Evolutionary conservation across 1,140 invertebrate genomes (phyloP).

Genomic region (Anastrepha obliqua): DNA sequence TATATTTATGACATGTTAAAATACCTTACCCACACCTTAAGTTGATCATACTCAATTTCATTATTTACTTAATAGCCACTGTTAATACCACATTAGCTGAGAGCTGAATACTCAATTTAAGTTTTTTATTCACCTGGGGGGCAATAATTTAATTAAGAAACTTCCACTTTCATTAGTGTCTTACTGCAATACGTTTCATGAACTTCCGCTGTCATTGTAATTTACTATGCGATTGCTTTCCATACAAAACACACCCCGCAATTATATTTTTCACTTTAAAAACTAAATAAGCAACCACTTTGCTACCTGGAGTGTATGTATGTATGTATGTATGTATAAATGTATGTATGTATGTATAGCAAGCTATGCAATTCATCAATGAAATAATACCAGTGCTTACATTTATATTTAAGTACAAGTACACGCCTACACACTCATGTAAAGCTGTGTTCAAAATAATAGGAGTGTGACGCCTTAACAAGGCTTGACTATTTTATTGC

Average conservation of each 20-base stretch:
- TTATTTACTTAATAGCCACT: no score
- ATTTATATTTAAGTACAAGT: neutral
- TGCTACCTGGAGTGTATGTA: neutral
- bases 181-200: neutral
- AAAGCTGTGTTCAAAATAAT: neutral
- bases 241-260: neutral
- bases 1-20: no score
- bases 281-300: conserved; percentile 12
- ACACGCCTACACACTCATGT: neutral
- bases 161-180: neutral
- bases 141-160: neutral
- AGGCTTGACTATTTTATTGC: no score
- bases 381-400: neutral
- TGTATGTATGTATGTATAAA: neutral
- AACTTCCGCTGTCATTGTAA: neutral
- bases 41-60: no score
- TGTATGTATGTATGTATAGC: neutral
- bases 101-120: no score
- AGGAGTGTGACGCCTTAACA: no score
- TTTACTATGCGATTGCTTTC: neutral
- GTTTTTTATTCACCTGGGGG: no score
- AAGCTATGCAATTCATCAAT: neutral
- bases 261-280: neutral
- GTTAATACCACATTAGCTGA: no score
- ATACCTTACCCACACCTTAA: no score